phyloP scores from a whole-genome alignment of 2,113 vertebrate genomes.

The Spheniscus mendiculus region DNA sequence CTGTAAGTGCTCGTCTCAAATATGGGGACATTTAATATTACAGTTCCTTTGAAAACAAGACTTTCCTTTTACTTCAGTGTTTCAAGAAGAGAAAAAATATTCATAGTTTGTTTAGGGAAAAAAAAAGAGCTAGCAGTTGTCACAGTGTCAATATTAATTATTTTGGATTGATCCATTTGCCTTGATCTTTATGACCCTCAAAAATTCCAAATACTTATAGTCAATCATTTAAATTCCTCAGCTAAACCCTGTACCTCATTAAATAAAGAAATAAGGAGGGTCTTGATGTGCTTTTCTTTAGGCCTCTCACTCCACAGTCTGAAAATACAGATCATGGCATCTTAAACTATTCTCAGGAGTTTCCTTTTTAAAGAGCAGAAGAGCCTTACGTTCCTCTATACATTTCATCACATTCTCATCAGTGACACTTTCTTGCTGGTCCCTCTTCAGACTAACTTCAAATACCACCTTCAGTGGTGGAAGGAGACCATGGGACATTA shows the following conservation, averaged over 20 bases:
- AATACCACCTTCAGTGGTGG: neutral
- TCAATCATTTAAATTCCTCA: conserved; percentile 44
- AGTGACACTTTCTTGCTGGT: neutral
- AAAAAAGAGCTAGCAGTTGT: neutral
- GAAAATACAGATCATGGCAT: conserved; percentile 11
- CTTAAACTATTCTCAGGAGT: neutral
- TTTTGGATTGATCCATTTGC: conserved; percentile 12
- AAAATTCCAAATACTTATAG: conserved; percentile 46
- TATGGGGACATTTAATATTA: neutral
- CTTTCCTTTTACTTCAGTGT: neutral
- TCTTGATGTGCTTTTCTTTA: conserved; percentile 4
- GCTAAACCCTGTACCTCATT: neutral
- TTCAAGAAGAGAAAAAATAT: neutral
- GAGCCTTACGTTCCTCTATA: neutral
- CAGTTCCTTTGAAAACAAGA: neutral
- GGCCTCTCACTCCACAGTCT: neutral
- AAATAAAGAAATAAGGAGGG: conserved; percentile 9
- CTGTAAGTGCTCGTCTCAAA: neutral
- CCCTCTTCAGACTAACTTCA: neutral
- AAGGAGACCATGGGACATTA: neutral
- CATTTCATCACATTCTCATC: neutral
- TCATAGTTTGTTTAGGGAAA: neutral
- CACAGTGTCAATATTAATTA: conserved; percentile 21
- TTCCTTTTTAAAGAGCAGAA: neutral
- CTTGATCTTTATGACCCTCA: conserved; percentile 10